These are phyloP conservation scores for Brachyopa scutellaris DNA, from an alignment of 2,888 invertebrate species.

Conservation along the genomic window DNA sequence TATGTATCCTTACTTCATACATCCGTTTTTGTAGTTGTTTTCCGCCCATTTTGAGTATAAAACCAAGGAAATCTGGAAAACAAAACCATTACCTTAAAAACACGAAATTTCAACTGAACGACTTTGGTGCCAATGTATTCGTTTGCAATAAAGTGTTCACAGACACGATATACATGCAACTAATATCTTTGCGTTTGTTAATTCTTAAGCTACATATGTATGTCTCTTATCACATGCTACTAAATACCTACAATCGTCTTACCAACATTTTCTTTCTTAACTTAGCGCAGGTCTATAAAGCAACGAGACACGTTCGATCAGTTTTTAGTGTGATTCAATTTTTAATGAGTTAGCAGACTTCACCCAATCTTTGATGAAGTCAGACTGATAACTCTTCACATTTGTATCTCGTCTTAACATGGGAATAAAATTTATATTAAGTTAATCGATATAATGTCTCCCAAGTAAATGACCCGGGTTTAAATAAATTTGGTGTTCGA, in stretches of 20 bases:
- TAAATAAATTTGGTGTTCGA: not conserved
- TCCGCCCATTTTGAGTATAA: no score
- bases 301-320: constrained; percentile 60
- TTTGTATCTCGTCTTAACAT: no score
- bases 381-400: not conserved
- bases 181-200: constrained; percentile 14
- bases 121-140: constrained; percentile 5
- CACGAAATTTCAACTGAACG: not conserved
- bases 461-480: not conserved
- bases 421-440: no score
- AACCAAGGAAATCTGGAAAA: no score
- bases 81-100: no score
- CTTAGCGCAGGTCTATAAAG: constrained; percentile 61
- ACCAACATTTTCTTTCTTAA: constrained; percentile 39
- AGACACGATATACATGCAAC: constrained; percentile 35
- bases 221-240: constrained; percentile 57
- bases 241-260: constrained; percentile 49
- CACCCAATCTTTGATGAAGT: not conserved
- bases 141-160: constrained; percentile 50
- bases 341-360: constrained; percentile 43
- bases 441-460: not conserved
- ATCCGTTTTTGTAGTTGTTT: no score
- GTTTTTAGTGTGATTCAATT: constrained; percentile 51
- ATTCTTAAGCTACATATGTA: constrained; percentile 31
- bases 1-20: no score